Percentiles rank a stretch among this genome's conserved stretches.
Evolutionary conservation across 2,113 vertebrate genomes (phyloP).

Genomic region (Leiothrix lutea): DNA sequence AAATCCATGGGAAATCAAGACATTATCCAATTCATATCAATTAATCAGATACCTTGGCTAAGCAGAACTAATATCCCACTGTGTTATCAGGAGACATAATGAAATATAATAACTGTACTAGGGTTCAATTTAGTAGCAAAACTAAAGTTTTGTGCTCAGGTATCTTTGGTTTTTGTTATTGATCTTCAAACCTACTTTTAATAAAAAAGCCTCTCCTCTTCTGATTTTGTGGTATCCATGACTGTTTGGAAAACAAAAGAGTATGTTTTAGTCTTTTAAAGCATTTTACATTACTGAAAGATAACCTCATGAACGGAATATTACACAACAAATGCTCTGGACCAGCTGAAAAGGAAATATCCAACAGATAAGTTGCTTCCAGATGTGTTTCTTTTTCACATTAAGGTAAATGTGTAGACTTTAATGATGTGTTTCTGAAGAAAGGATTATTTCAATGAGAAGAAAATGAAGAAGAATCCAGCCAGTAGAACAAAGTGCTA

Average conservation of each 20-base stretch:
- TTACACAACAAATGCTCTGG: not conserved
- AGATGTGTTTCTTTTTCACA: not conserved
- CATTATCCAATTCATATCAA: slow-evolving; percentile 42
- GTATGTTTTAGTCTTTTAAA: not conserved
- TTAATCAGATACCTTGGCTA: slow-evolving; percentile 48
- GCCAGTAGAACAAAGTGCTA: not conserved
- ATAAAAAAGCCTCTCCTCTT: not conserved
- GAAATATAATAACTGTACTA: slow-evolving; percentile 11
- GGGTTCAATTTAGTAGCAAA: not conserved
- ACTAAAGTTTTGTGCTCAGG: not conserved
- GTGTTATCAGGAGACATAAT: not conserved
- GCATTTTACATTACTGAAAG: not conserved
- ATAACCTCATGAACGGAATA: not conserved
- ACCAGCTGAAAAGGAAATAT: not conserved
- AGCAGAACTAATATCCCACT: slow-evolving; percentile 21
- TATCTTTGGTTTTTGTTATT: not conserved
- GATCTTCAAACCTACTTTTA: not conserved
- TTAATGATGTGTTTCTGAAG: not conserved
- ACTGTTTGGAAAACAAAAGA: not conserved
- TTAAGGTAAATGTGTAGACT: not conserved
- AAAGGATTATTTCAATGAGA: not conserved
- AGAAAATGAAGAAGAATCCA: not conserved
- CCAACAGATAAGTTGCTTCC: not conserved
- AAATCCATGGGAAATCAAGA: slow-evolving; percentile 35
- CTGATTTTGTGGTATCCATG: not conserved